phyloP scores from a whole-genome alignment of 1,140 invertebrate species.

The Eriosoma lanigerum region DNA sequence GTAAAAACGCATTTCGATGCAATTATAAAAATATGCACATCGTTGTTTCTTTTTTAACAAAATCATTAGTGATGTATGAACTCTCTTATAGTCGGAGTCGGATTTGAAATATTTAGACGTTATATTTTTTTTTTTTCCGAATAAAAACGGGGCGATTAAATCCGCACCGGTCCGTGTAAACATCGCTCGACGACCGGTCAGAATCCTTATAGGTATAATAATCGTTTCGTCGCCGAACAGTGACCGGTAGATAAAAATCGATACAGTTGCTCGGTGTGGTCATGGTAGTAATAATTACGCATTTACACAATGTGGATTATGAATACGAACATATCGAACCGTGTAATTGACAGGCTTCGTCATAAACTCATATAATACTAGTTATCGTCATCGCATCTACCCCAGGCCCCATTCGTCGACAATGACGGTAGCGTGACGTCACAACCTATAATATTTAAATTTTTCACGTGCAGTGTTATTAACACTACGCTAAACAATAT shows the following conservation, averaged over 20 bases:
- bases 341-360: conserved; percentile 28
- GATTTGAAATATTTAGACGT: background rate
- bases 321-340: conserved; percentile 9
- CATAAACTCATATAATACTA: background rate
- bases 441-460: background rate
- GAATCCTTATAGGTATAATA: too few relatives aligned
- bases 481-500: background rate
- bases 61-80: too few relatives aligned
- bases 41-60: too few relatives aligned
- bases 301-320: conserved; percentile 1
- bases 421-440: background rate
- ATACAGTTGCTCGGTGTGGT: background rate
- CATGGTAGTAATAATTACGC: background rate
- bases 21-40: too few relatives aligned
- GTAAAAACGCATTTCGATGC: too few relatives aligned
- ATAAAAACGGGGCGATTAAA: background rate
- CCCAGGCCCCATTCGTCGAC: background rate
- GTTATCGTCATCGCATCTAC: conserved; percentile 8
- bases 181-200: background rate
- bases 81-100: too few relatives aligned
- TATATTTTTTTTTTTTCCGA: background rate
- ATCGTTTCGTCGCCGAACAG: background rate
- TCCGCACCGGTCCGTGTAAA: background rate
- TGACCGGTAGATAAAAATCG: conserved; percentile 2
- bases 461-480: background rate